A percentile compares a stretch with the other conserved stretches of the same genome.
Conservation (phyloP, 2,888 invertebrate species). For the Biston betularia region DNA sequence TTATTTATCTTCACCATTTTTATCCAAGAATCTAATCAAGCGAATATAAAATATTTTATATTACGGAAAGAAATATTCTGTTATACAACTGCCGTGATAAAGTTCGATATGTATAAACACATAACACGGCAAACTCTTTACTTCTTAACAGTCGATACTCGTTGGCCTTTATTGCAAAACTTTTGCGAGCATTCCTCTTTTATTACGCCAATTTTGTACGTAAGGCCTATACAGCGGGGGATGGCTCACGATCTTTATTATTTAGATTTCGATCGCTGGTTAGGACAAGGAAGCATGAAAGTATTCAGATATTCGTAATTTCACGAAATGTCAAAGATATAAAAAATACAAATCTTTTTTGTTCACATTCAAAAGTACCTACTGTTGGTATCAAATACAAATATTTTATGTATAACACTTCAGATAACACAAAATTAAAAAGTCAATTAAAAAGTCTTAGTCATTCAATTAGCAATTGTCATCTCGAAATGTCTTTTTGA, state of each 20-base stretch:
- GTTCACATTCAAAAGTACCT: no score
- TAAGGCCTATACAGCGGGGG: slow-evolving; percentile 79
- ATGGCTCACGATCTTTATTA: slow-evolving; percentile 78
- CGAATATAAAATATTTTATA: slow-evolving; percentile 13
- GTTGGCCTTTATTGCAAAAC: slow-evolving; percentile 84
- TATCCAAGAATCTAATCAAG: neutral
- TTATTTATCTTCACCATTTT: neutral
- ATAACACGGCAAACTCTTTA: slow-evolving; percentile 73
- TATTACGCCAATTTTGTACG: slow-evolving; percentile 86
- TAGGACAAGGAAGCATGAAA: slow-evolving; percentile 10
- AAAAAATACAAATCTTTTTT: no score
- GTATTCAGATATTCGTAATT: neutral
- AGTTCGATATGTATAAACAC: slow-evolving; percentile 45
- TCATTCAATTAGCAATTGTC: no score
- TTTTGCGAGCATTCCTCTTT: slow-evolving; percentile 85
- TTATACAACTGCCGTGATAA: slow-evolving; percentile 45
- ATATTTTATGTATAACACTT: no score
- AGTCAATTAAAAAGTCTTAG: no score
- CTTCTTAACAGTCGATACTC: slow-evolving; percentile 85
- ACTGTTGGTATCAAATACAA: no score
- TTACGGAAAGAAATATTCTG: slow-evolving; percentile 23
- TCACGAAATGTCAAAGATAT: no score
- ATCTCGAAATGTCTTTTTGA: no score
- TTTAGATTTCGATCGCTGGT: slow-evolving; percentile 79
- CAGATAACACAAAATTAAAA: no score